phyloP scores from a whole-genome alignment of 2,888 invertebrate species.

The Limenitis camilla region DNA sequence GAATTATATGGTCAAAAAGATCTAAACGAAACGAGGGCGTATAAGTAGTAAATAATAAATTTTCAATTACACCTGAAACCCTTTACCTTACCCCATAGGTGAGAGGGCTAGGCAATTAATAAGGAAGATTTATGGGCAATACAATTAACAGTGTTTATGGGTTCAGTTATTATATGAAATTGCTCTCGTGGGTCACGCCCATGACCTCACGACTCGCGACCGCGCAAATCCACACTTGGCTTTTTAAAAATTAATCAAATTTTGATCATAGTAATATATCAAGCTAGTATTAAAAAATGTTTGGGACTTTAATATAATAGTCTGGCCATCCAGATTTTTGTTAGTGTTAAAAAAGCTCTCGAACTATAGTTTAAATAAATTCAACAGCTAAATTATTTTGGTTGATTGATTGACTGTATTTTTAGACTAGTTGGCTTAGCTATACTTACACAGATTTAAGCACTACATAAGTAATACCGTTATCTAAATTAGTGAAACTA shows the following conservation, averaged over 20 bases:
- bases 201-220: not conserved
- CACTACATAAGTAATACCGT: no score
- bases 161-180: constrained; percentile 15
- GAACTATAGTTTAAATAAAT: no score
- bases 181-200: constrained; percentile 3
- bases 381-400: no score
- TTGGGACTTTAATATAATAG: not conserved
- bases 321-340: not conserved
- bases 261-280: constrained; percentile 14
- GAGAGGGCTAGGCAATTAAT: constrained; percentile 10
- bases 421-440: no score
- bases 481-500: no score
- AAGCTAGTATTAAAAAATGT: not conserved
- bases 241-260: constrained; percentile 12
- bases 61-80: constrained; percentile 8
- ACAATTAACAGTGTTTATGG: constrained; percentile 13
- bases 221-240: constrained; percentile 3
- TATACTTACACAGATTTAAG: no score
- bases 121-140: constrained; percentile 16
- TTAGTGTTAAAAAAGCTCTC: no score
- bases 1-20: not conserved
- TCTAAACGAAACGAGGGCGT: not conserved
- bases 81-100: constrained; percentile 1
- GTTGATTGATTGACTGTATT: no score
- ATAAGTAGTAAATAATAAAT: not conserved